Evolutionary conservation across 2,888 invertebrate genomes (phyloP).

Genomic region (Phyllotreta cruciferae): DNA sequence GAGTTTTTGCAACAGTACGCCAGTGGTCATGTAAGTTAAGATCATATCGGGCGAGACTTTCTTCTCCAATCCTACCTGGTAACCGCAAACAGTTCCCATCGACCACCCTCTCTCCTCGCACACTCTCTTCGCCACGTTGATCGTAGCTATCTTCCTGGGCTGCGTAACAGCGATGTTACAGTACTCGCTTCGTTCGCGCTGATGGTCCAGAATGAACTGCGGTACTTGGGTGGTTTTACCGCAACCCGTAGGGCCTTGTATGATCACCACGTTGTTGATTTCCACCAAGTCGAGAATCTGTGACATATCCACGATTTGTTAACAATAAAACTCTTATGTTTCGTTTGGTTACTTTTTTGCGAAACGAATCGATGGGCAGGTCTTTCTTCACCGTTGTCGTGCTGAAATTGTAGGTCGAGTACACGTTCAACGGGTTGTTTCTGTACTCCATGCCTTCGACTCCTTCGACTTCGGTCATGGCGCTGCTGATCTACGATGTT

Average conservation of each 20-base stretch:
- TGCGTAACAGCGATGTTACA: slow-evolving; percentile 94
- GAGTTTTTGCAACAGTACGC: slow-evolving; percentile 81
- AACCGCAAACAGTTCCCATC: slow-evolving; percentile 84
- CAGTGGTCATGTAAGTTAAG: slow-evolving; percentile 87
- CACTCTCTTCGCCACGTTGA: slow-evolving; percentile 86
- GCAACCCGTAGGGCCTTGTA: slow-evolving; percentile 94
- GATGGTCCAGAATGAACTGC: slow-evolving; percentile 89
- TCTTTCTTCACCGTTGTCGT: slow-evolving; percentile 43
- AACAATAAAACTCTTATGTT: background rate
- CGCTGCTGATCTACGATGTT: slow-evolving; percentile 23
- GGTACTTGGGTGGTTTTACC: slow-evolving; percentile 94
- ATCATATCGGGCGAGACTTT: slow-evolving; percentile 72
- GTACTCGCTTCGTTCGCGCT: slow-evolving; percentile 66
- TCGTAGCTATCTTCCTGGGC: slow-evolving; percentile 91
- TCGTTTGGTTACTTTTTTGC: slow-evolving; percentile 40
- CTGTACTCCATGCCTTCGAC: slow-evolving; percentile 36
- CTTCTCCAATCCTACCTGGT: slow-evolving; percentile 79
- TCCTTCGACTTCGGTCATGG: slow-evolving; percentile 41
- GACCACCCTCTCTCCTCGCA: slow-evolving; percentile 84
- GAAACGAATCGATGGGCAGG: slow-evolving; percentile 50
- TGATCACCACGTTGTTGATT: slow-evolving; percentile 76
- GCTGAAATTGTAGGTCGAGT: slow-evolving; percentile 46
- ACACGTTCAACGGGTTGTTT: slow-evolving; percentile 43
- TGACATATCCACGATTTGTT: slow-evolving; percentile 21
- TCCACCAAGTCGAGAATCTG: slow-evolving; percentile 75